phyloP scores from a whole-genome alignment of 2,888 invertebrate species.

The Calameuta pallipes region DNA sequence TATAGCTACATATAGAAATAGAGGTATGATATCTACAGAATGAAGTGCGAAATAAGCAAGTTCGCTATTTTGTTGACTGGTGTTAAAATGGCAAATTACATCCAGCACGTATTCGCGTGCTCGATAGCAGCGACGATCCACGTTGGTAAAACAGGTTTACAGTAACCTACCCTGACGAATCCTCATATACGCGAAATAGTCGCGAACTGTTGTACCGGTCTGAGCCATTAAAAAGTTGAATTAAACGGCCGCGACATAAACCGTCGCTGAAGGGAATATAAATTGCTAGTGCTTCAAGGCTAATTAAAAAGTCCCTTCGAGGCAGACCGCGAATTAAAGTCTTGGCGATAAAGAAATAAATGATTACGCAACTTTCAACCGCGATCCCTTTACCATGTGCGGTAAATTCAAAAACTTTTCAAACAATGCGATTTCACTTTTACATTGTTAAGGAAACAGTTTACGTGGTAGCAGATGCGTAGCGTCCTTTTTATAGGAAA shows the following conservation, averaged over 20 bases:
- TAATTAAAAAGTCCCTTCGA: constrained; percentile 1
- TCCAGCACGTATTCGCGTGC: neutral
- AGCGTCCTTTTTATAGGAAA: neutral
- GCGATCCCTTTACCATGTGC: neutral
- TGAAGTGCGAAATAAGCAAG: neutral
- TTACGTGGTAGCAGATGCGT: neutral
- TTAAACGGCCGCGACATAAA: constrained; percentile 4
- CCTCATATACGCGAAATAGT: neutral
- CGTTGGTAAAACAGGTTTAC: constrained; percentile 4
- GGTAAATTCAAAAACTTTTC: neutral
- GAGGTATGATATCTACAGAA: neutral
- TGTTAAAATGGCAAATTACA: neutral
- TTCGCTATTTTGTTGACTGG: neutral
- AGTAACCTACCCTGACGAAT: neutral
- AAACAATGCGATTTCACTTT: neutral
- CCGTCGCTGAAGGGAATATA: constrained; percentile 4
- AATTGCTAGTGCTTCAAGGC: neutral
- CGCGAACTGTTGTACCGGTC: constrained; percentile 4
- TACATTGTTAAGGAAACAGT: neutral
- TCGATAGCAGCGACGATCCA: neutral
- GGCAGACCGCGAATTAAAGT: constrained; percentile 1
- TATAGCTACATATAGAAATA: neutral
- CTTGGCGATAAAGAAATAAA: constrained; percentile 1
- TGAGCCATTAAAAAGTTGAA: neutral
- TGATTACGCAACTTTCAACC: constrained; percentile 1